These are phyloP conservation scores for Ochotona princeps DNA, from an alignment of 2,113 vertebrate genomes.

Conservation along the genomic window DNA sequence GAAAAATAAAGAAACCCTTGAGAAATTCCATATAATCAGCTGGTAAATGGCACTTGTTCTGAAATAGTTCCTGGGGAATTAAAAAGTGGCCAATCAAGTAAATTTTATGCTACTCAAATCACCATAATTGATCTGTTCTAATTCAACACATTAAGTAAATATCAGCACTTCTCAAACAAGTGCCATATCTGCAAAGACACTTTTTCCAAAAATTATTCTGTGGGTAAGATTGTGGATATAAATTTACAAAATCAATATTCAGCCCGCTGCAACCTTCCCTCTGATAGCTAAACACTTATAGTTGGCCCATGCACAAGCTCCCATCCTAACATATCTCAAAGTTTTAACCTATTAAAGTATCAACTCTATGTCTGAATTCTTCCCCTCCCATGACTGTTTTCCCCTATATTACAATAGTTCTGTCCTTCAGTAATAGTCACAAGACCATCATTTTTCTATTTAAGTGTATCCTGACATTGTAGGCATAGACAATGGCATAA, in stretches of 20 bases:
- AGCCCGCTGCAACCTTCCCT: not conserved
- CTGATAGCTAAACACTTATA: not conserved
- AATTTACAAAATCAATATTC: not conserved
- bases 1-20: not conserved
- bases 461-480: too few species aligned
- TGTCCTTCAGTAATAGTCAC: too few species aligned
- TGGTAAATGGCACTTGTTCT: conserved; percentile 1
- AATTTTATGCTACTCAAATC: not conserved
- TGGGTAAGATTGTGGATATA: not conserved
- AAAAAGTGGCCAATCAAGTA: not conserved
- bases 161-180: not conserved
- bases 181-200: not conserved
- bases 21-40: not conserved
- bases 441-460: too few species aligned
- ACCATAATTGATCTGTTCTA: not conserved
- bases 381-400: too few species aligned
- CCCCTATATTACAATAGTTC: too few species aligned
- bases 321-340: not conserved
- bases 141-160: not conserved
- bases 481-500: too few species aligned
- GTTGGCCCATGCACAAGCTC: not conserved
- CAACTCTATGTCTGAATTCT: not conserved
- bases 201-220: not conserved
- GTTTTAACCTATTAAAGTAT: not conserved
- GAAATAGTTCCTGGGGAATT: not conserved